A percentile compares a stretch with the other conserved stretches of the same genome.
phyloP scores from a whole-genome alignment of 2,888 invertebrate genomes.

The Drosophila nr. perissopoda region DNA sequence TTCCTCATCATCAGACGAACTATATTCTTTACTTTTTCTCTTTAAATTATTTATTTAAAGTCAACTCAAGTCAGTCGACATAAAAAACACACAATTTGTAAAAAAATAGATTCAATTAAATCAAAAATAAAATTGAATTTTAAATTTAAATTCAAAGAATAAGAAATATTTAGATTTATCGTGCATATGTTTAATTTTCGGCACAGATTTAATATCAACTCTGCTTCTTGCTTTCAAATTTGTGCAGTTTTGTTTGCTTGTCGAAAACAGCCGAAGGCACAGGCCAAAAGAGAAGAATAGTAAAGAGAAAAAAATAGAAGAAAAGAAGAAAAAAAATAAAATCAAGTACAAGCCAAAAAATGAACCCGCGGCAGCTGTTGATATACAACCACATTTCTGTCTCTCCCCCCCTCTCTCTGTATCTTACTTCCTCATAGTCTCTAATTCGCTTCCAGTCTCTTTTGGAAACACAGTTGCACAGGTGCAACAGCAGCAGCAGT shows the following conservation, averaged over 20 bases:
- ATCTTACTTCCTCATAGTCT: neutral
- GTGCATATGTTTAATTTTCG: neutral
- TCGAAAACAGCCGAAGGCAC: conserved; percentile 41
- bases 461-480: conserved; percentile 45
- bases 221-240: conserved; percentile 2
- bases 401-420: neutral
- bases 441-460: conserved; percentile 3
- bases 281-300: conserved; percentile 6
- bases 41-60: too few species aligned
- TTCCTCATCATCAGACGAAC: too few species aligned
- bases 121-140: neutral
- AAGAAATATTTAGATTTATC: neutral
- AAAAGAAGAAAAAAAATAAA: conserved; percentile 3
- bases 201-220: neutral
- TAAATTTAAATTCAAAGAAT: neutral
- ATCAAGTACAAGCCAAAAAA: conserved; percentile 11
- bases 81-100: neutral
- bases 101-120: neutral
- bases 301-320: conserved; percentile 9
- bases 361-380: conserved; percentile 38
- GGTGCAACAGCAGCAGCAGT: conserved; percentile 58
- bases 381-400: conserved; percentile 7
- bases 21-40: too few species aligned
- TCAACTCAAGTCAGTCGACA: too few species aligned
- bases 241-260: conserved; percentile 53